phyloP scores from a whole-genome alignment of 2,797 vertebrate genomes.

The Cygnus olor region DNA sequence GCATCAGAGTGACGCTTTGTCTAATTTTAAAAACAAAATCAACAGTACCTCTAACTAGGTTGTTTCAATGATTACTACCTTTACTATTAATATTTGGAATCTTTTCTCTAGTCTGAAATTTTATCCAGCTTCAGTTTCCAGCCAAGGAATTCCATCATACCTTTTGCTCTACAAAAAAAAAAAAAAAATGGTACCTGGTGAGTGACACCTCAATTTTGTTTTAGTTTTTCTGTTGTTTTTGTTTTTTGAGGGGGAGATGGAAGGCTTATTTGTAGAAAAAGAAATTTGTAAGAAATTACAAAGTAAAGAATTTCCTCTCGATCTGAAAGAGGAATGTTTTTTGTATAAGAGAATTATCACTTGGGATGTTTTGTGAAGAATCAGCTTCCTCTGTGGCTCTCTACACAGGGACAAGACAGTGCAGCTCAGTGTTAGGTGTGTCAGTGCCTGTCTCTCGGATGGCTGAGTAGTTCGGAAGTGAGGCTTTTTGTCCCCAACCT shows the following conservation, averaged over 20 bases:
- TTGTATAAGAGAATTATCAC: not conserved
- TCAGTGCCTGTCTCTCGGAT: not conserved
- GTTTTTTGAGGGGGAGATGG: not conserved
- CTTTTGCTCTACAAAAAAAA: not conserved
- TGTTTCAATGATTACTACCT: not conserved
- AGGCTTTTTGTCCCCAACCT: not conserved
- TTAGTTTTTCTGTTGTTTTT: not conserved
- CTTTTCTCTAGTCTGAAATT: not conserved
- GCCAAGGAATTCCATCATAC: not conserved
- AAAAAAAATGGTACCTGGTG: not conserved
- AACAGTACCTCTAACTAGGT: not conserved
- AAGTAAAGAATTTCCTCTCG: not conserved
- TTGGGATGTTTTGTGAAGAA: not conserved
- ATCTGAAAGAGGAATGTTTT: not conserved
- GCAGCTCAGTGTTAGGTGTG: not conserved
- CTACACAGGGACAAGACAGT: not conserved
- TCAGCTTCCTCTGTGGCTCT: not conserved
- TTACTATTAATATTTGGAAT: not conserved
- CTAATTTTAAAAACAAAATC: not conserved
- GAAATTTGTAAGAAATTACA: not conserved
- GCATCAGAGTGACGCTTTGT: not conserved
- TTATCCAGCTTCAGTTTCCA: not conserved
- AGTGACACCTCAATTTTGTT: not conserved
- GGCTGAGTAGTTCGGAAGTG: not conserved
- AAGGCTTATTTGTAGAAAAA: not conserved